Percentiles rank a stretch among this genome's conserved stretches.
Conservation (phyloP, 2,113 vertebrate genomes). For the Nerophis ophidion region DNA sequence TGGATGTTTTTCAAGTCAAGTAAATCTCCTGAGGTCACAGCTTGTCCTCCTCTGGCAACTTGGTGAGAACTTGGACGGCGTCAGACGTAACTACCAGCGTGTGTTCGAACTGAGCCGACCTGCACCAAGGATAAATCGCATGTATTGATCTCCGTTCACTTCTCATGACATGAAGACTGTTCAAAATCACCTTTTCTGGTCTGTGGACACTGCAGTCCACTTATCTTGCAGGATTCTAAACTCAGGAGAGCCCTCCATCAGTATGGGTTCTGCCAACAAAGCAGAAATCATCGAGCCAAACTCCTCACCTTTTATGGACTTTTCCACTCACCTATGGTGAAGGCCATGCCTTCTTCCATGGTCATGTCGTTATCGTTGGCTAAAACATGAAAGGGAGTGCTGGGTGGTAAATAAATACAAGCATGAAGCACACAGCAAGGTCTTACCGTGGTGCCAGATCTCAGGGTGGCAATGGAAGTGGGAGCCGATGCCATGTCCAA, state of each 20-base stretch:
- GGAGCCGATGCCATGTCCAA: slow-evolving; percentile 93
- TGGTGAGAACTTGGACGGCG: slow-evolving; percentile 86
- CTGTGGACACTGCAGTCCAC: slow-evolving; percentile 87
- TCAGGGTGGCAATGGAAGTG: slow-evolving; percentile 92
- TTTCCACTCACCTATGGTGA: slow-evolving; percentile 65
- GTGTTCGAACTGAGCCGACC: slow-evolving; percentile 96
- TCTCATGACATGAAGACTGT: background rate
- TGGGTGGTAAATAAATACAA: background rate
- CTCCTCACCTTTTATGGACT: background rate
- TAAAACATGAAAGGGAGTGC: slow-evolving; percentile 28
- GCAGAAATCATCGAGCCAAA: slow-evolving; percentile 5
- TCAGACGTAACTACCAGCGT: slow-evolving; percentile 82
- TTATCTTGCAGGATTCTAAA: slow-evolving; percentile 84
- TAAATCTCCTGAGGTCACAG: slow-evolving; percentile 15
- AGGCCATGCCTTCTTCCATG: slow-evolving; percentile 77
- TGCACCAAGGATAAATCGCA: slow-evolving; percentile 50
- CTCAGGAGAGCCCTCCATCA: slow-evolving; percentile 86
- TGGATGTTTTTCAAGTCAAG: background rate
- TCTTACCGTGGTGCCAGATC: slow-evolving; percentile 95
- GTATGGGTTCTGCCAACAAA: slow-evolving; percentile 82
- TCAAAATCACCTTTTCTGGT: slow-evolving; percentile 80
- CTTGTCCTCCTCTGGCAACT: slow-evolving; percentile 74
- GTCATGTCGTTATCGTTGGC: slow-evolving; percentile 70
- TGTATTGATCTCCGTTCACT: background rate
- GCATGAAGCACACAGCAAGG: background rate